Percentiles rank a stretch among this genome's conserved stretches.
Evolutionary conservation across 2,113 vertebrate genomes (phyloP).

Genomic region (Columba janthina): DNA sequence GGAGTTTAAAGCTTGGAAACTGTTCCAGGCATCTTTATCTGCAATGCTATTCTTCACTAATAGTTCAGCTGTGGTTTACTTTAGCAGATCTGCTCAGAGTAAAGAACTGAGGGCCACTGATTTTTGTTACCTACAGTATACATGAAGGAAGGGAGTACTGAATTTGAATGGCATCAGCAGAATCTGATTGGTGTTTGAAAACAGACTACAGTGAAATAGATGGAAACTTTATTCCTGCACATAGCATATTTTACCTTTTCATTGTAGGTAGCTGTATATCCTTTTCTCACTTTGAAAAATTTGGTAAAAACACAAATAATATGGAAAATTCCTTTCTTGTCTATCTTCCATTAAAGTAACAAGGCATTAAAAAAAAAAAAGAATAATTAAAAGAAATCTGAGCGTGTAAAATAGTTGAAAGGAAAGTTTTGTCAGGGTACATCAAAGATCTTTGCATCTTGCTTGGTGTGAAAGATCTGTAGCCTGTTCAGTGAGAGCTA

Average conservation of each 20-base stretch:
- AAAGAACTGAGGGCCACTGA: neutral
- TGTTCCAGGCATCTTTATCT: neutral
- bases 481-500: neutral
- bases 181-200: fast-evolving
- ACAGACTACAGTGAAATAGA: neutral
- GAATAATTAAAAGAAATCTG: neutral
- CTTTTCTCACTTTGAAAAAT: neutral
- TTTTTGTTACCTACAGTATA: neutral
- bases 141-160: neutral
- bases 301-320: neutral
- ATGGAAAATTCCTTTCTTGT: neutral
- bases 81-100: neutral
- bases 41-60: neutral
- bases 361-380: neutral
- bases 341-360: neutral
- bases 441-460: neutral
- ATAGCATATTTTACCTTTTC: neutral
- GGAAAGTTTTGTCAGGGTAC: neutral
- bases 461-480: neutral
- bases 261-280: neutral
- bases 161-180: neutral
- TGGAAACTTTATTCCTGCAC: neutral
- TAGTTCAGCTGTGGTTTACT: neutral
- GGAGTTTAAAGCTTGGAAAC: neutral
- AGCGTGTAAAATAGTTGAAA: neutral